These are phyloP conservation scores for Megaceryle torquata DNA, from an alignment of 2,113 vertebrate genomes.

Conservation along the genomic window DNA sequence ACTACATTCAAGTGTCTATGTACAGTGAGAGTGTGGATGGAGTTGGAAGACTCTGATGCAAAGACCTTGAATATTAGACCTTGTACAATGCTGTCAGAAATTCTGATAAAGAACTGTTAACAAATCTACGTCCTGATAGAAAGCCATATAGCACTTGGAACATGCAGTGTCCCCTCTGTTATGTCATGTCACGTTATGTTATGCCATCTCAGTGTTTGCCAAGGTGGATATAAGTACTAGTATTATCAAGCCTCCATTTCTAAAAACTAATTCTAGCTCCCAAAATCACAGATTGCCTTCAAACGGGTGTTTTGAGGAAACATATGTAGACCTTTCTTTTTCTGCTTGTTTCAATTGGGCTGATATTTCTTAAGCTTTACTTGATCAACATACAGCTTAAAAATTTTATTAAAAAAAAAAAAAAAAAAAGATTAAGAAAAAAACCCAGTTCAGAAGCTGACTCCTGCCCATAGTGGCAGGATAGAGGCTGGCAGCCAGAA, in stretches of 20 bases:
- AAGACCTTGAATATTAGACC: not conserved
- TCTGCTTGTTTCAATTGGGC: not conserved
- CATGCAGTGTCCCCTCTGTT: not conserved
- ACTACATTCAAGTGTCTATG: not conserved
- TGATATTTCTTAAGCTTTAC: not conserved
- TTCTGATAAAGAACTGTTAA: not conserved
- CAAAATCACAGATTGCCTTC: not conserved
- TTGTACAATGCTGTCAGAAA: not conserved
- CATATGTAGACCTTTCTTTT: not conserved
- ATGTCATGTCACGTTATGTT: not conserved
- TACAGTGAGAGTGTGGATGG: not conserved
- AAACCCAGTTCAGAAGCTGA: not conserved
- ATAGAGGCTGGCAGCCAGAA: accelerated
- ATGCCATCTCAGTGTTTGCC: not conserved
- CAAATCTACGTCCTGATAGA: not conserved
- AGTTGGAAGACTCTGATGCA: not conserved
- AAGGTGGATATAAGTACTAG: not conserved
- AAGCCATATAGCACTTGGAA: not conserved
- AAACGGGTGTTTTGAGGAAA: not conserved
- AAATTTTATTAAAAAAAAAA: not conserved
- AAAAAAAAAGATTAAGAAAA: not conserved
- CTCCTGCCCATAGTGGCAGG: not conserved
- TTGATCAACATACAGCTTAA: not conserved
- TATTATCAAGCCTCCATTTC: not conserved
- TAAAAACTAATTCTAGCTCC: not conserved